Evolutionary conservation across 2,113 vertebrate genomes (phyloP).

Genomic region (Crotalus helleri): DNA sequence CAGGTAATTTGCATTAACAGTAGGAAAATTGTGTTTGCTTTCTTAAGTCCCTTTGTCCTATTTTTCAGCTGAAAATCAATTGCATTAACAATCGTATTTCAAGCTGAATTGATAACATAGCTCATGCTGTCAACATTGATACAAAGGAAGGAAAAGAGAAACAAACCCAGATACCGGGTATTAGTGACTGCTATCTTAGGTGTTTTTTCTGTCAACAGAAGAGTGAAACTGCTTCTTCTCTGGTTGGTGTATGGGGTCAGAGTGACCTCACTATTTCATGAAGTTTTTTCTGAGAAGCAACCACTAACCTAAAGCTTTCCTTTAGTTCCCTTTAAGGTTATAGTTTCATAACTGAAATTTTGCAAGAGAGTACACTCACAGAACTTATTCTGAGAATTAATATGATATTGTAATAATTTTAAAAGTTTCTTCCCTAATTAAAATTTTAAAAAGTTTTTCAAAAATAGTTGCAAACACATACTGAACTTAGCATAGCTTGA

Average conservation of each 20-base stretch:
- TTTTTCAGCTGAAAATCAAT: background rate
- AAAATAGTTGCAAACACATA: background rate
- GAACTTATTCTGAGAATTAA: background rate
- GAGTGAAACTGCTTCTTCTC: background rate
- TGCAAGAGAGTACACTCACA: conserved; percentile 3
- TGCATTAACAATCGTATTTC: background rate
- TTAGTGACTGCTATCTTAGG: background rate
- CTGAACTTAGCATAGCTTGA: background rate
- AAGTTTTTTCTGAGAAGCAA: background rate
- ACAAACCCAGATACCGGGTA: background rate
- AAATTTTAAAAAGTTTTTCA: background rate
- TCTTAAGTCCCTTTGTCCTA: background rate
- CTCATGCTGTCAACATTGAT: background rate
- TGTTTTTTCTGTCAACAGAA: background rate
- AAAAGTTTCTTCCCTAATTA: background rate
- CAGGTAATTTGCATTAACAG: background rate
- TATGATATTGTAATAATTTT: conserved; percentile 1
- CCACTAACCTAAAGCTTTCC: background rate
- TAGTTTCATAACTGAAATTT: conserved; percentile 1
- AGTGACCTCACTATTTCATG: background rate
- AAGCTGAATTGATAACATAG: background rate
- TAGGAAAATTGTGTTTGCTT: background rate
- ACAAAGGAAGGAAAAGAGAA: background rate
- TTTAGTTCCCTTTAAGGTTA: background rate
- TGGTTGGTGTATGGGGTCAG: background rate